Evolutionary conservation across 2,888 invertebrate species (phyloP).

Genomic region (Dicroscelio sp.): DNA sequence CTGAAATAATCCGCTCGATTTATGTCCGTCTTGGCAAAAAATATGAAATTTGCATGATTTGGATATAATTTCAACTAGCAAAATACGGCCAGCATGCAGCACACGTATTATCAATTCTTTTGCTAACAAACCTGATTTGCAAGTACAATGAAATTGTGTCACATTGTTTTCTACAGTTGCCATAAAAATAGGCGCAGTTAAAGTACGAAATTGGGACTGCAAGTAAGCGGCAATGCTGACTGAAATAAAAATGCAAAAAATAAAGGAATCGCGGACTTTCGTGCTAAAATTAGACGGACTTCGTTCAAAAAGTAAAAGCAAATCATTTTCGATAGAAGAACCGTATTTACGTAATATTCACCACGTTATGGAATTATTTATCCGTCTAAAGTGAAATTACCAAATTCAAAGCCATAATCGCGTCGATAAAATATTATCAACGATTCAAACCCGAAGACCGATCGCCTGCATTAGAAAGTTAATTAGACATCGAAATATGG

Average conservation of each 20-base stretch:
- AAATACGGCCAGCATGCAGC: slow-evolving; percentile 22
- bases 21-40: background rate
- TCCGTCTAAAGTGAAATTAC: background rate
- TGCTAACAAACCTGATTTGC: slow-evolving; percentile 49
- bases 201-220: slow-evolving; percentile 21
- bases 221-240: background rate
- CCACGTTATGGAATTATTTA: too few species aligned
- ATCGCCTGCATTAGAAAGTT: too few species aligned
- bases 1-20: background rate
- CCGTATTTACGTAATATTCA: too few species aligned
- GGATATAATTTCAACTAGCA: slow-evolving; percentile 20
- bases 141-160: slow-evolving; percentile 70
- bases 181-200: slow-evolving; percentile 6
- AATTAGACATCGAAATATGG: slow-evolving; percentile 2
- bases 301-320: too few species aligned
- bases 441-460: too few species aligned
- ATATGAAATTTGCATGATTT: background rate
- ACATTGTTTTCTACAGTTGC: slow-evolving; percentile 40
- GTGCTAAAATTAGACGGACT: too few species aligned
- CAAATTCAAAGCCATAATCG: too few species aligned
- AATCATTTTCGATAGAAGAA: too few species aligned
- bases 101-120: slow-evolving; percentile 56
- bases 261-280: background rate
- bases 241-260: background rate
- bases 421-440: too few species aligned